Percentiles rank a stretch among this genome's conserved stretches.
Evolutionary conservation across 2,797 vertebrate genomes (phyloP).

Genomic region (Notamacropus eugenii): DNA sequence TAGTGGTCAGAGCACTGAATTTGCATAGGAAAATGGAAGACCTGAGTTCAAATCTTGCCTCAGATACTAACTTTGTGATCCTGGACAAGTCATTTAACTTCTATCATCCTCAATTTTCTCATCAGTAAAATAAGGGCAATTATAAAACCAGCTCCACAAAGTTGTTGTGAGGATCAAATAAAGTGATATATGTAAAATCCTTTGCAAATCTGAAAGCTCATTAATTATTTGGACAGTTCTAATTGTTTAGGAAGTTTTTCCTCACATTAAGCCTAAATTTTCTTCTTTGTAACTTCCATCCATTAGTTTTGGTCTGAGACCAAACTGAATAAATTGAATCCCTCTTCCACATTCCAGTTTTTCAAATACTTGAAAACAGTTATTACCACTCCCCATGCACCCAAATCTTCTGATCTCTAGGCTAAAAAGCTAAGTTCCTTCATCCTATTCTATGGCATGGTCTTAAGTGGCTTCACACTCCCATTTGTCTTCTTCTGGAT

Average conservation of each 20-base stretch:
- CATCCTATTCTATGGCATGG: background rate
- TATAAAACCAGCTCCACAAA: background rate
- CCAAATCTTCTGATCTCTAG: background rate
- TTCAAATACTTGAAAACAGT: background rate
- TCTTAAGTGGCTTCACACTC: background rate
- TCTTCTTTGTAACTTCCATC: background rate
- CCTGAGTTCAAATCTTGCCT: background rate
- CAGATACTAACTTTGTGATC: background rate
- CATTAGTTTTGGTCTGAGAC: background rate
- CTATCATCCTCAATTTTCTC: background rate
- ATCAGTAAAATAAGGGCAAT: background rate
- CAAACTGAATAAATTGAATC: background rate
- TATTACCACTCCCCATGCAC: background rate
- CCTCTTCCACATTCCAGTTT: background rate
- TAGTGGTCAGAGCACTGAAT: background rate
- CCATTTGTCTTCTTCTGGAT: background rate
- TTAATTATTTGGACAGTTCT: background rate
- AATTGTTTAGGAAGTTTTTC: background rate
- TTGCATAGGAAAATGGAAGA: background rate
- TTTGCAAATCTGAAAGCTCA: background rate
- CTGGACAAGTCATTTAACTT: background rate
- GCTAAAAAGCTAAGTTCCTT: background rate
- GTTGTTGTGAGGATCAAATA: background rate
- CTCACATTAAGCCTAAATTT: background rate
- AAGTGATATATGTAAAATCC: background rate